Evolutionary conservation across 2,113 vertebrate genomes (phyloP).

Genomic region (Dipodomys spectabilis): DNA sequence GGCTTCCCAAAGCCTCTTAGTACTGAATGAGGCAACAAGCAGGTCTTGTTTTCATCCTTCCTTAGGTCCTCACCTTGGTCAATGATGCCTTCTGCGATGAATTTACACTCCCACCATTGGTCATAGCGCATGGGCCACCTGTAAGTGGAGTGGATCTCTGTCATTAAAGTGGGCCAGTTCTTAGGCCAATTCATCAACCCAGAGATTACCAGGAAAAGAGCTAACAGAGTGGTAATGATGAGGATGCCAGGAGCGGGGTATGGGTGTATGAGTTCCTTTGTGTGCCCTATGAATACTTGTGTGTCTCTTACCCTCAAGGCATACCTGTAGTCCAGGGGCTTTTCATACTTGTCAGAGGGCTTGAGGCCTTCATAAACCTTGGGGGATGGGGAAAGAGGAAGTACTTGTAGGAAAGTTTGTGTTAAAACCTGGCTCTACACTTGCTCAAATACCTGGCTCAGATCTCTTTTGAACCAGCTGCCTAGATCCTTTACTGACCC

Average conservation of each 20-base stretch:
- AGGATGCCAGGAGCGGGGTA: not conserved
- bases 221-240: not conserved
- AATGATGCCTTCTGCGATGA: slow-evolving; percentile 98
- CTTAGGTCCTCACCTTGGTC: slow-evolving; percentile 91
- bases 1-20: not conserved
- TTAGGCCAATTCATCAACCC: not conserved
- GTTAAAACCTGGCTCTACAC: not conserved
- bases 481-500: not conserved
- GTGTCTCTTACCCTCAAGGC: not conserved
- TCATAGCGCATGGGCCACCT: slow-evolving; percentile 98
- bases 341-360: slow-evolving; percentile 97
- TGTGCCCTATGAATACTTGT: not conserved
- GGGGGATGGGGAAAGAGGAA: not conserved
- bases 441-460: not conserved
- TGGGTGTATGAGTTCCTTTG: not conserved
- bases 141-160: slow-evolving; percentile 11
- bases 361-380: slow-evolving; percentile 99
- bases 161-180: not conserved
- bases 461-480: not conserved
- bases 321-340: slow-evolving; percentile 96
- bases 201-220: not conserved
- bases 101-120: slow-evolving; percentile 99
- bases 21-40: not conserved
- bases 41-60: not conserved
- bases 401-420: not conserved